Evolutionary conservation across 2,888 invertebrate genomes (phyloP).

Genomic region (Protophormia terraenovae): DNA sequence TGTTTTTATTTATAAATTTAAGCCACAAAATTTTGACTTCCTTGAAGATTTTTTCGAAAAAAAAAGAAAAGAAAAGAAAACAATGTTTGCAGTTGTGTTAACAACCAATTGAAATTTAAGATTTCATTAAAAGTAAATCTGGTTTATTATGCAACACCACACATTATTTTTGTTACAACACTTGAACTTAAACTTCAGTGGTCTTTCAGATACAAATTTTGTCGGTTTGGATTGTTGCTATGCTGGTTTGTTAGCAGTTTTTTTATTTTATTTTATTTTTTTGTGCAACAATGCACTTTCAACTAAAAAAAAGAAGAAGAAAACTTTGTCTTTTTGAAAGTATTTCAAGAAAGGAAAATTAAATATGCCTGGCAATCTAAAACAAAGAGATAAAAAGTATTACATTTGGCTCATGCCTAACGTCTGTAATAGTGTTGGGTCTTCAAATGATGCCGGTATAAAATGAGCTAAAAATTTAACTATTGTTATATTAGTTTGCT

Average conservation of each 20-base stretch:
- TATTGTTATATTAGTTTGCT: no score
- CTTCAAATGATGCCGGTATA: no score
- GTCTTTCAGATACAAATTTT: slow-evolving; percentile 26
- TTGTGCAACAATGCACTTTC: slow-evolving; percentile 32
- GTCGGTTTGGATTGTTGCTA: not conserved
- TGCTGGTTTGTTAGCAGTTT: not conserved
- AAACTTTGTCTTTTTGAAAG: slow-evolving; percentile 31
- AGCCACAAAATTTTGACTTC: slow-evolving; percentile 47
- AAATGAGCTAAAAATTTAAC: no score
- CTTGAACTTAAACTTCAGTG: slow-evolving; percentile 68
- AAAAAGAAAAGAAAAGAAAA: not conserved
- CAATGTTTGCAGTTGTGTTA: slow-evolving; percentile 4
- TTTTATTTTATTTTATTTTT: no score
- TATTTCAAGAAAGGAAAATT: slow-evolving; percentile 28
- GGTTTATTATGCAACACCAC: slow-evolving; percentile 62
- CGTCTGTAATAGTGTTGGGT: no score
- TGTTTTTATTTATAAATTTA: not conserved
- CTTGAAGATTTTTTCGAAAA: slow-evolving; percentile 37
- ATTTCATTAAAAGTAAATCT: slow-evolving; percentile 38
- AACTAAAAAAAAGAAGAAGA: not conserved
- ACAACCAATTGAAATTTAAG: slow-evolving; percentile 19
- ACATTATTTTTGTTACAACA: slow-evolving; percentile 39
- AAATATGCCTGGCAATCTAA: not conserved
- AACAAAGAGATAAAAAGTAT: slow-evolving; percentile 29
- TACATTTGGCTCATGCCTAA: slow-evolving; percentile 3